A percentile compares a stretch with the other conserved stretches of the same genome.
Conservation (phyloP, 30 jellyfish, hydroid and myxozoan genomes). For the Cassiopea andromeda region DNA sequence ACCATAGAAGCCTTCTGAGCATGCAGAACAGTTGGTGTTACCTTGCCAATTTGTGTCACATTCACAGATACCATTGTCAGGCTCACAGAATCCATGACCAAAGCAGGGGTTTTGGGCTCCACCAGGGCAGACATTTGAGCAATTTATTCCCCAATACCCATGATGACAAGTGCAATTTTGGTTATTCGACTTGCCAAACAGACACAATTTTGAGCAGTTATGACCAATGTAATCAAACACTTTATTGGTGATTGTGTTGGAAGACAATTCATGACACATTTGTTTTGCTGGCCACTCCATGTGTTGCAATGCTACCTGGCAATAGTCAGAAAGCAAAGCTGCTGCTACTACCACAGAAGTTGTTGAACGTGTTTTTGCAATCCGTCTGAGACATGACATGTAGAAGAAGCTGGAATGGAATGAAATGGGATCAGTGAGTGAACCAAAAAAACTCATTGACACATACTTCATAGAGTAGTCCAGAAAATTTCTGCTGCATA, state of each 20-base stretch:
- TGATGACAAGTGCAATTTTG: constrained; percentile 40
- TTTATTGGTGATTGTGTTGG: neutral
- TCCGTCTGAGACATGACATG: constrained; percentile 55
- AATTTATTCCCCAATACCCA: constrained; percentile 65
- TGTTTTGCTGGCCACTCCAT: constrained; percentile 62
- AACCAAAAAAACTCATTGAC: neutral
- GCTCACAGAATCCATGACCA: constrained; percentile 56
- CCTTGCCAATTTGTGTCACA: constrained; percentile 70
- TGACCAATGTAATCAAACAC: constrained; percentile 19
- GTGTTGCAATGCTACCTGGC: constrained; percentile 33
- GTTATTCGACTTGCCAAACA: constrained; percentile 21
- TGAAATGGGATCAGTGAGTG: neutral
- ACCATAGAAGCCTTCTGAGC: constrained; percentile 55
- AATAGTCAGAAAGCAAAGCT: constrained; percentile 43
- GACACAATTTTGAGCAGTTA: constrained; percentile 45
- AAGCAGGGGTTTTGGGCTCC: constrained; percentile 57
- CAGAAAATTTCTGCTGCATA: too few species aligned
- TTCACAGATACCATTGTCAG: constrained; percentile 37
- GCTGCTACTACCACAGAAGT: constrained; percentile 24
- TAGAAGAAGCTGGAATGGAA: constrained; percentile 45
- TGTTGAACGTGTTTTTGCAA: neutral
- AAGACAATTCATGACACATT: constrained; percentile 19
- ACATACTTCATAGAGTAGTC: neutral
- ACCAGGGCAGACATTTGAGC: constrained; percentile 57
- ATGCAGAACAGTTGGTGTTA: constrained; percentile 35